Evolutionary conservation across 2,113 vertebrate species (phyloP).

Genomic region (Sinosuthora webbiana): DNA sequence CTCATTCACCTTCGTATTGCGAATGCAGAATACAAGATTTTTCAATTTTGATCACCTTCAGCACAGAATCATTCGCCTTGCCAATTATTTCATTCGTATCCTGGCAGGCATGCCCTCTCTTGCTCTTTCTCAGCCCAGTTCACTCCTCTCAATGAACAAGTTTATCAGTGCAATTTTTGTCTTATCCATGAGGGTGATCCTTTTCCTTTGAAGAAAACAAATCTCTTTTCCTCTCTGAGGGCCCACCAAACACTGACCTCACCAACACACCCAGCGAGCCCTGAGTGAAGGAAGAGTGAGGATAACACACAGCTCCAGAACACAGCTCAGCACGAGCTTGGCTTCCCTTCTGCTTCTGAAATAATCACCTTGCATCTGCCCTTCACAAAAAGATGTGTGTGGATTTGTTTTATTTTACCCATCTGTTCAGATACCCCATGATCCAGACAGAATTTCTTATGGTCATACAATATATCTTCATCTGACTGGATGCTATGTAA

Average conservation of each 20-base stretch:
- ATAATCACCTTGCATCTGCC: background rate
- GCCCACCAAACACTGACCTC: background rate
- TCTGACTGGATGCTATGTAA: background rate
- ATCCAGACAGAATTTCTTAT: background rate
- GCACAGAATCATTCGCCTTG: background rate
- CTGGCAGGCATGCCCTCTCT: background rate
- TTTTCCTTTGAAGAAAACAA: background rate
- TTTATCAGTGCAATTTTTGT: background rate
- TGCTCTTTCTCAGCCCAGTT: background rate
- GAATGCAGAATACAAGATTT: background rate
- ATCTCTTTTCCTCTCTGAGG: background rate
- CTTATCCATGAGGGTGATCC: background rate
- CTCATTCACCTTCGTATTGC: background rate
- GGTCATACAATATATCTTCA: too few relatives aligned
- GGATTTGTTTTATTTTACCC: background rate
- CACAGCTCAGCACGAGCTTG: background rate
- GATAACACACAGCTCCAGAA: fast-evolving
- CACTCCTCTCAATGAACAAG: background rate
- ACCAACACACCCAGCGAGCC: background rate
- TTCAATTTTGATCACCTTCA: background rate
- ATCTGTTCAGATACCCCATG: background rate
- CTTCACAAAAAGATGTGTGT: background rate
- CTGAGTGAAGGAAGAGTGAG: background rate
- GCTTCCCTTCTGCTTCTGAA: background rate
- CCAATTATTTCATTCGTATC: background rate